These are phyloP conservation scores for Xenotilapia longispinis DNA, from an alignment of 2,113 vertebrate species.

Conservation along the genomic window DNA sequence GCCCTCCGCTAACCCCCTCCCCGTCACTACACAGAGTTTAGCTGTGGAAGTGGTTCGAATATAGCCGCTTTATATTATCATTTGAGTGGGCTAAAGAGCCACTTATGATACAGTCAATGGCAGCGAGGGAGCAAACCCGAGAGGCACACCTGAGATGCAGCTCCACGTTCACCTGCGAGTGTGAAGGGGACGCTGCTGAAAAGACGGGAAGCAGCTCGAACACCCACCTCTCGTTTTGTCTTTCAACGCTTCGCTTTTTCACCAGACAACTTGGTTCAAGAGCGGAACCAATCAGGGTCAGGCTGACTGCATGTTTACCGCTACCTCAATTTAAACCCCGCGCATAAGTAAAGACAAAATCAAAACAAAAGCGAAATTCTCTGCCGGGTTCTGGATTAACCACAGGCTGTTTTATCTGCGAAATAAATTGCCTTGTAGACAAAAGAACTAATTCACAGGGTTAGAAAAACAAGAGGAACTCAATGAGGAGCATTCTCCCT, in stretches of 20 bases:
- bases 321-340: slow-evolving; percentile 22
- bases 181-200: not conserved
- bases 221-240: not conserved
- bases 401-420: slow-evolving; percentile 49
- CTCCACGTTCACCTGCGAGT: not conserved
- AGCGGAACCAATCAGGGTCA: slow-evolving; percentile 41
- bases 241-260: not conserved
- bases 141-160: not conserved
- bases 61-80: not conserved
- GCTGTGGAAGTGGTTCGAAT: not conserved
- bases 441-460: slow-evolving; percentile 51
- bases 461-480: slow-evolving; percentile 36
- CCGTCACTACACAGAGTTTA: not conserved
- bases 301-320: not conserved
- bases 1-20: not conserved
- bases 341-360: slow-evolving; percentile 21
- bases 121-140: not conserved
- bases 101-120: not conserved
- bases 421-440: slow-evolving; percentile 66
- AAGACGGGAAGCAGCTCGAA: not conserved
- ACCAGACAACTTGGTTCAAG: not conserved
- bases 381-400: slow-evolving; percentile 45
- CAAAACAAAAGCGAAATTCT: slow-evolving; percentile 29
- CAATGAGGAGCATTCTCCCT: slow-evolving; percentile 18
- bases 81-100: not conserved